Evolutionary conservation across 2,888 invertebrate genomes (phyloP), one percentile per base, ranked within the genome.

Genomic region (Nysson spinosus): DNA sequence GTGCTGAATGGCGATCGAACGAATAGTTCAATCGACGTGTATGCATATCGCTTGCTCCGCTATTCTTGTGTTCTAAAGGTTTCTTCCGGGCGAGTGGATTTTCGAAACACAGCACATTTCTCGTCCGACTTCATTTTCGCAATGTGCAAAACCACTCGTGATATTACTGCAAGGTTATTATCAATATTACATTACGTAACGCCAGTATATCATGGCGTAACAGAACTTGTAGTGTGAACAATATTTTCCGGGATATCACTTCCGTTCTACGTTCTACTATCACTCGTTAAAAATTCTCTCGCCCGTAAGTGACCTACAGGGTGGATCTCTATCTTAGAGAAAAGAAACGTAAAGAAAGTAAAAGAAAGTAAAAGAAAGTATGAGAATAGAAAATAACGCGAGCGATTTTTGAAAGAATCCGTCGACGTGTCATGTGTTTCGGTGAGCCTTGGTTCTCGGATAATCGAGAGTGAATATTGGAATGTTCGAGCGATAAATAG

Each of bases 31-130:
- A 11, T 14, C 14, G 17, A 24, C 30, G 46, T 56, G 35, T 43
- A 20, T 4, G 44, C 47, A 42, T 44, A 58, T 22, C 57, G 49
- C 57, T 66, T 63, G 52, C 44, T 40, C 24, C 52, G 43, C 49
- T 40, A 17, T 37, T 54, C 35, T 30, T 28, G 42, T 26, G 34
- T 34, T 44, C 14, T 37, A 9, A 9, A 1, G 7, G 28, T 49
- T 54, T 44, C 39, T 58, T 35, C 30, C 43, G 39, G 24, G 46
- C 24, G 28, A 9, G 16, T 17, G 43, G 26, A 28, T 24, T 40
- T 24, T 24, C n/a, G n/a, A n/a, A n/a, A n/a, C n/a, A n/a, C n/a
- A n/a, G n/a, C n/a, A n/a, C n/a, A n/a, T n/a, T n/a, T n/a, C n/a
- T n/a, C n/a, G n/a, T n/a, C n/a, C n/a, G n/a, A n/a, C n/a, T n/a